Base-by-base conservation (phyloP, 64 coral and sea anemone genomes). In the Montipora foliosa region DNA sequence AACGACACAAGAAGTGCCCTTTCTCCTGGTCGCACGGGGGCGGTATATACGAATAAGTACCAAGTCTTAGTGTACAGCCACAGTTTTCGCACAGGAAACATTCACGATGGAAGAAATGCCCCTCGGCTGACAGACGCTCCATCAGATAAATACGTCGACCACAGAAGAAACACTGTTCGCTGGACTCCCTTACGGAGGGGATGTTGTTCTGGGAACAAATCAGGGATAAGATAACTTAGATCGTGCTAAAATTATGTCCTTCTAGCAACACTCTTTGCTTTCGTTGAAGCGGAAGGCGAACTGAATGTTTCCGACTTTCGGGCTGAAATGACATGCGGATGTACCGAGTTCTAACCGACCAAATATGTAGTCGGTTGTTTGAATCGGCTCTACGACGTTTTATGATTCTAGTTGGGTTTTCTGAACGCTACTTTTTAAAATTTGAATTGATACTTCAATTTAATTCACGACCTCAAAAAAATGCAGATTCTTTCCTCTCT, bases 121-220 rank as follows among this genome's bases (percentile, higher is more conserved):
- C 98, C 75, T 99, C 98, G 4, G 98, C 98, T 1, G 98, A 99
- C 17, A 99, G 25, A 21, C 95, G 84, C 71, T 99, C 98, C 87
- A 99, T 96, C 21, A 99, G 89, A 53, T 96, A 99, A 13, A 99
- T 87, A 37, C 89, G 87, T 3, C 94, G 89, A 37, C 92, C 81
- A 70, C 98, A 99, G 50, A 99, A 99, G 83, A 93, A 94, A 75
- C 98, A 99, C 58, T 96, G 93, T 72, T 99, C 98, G 82, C 98
- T 99, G 19, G 87, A 94, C 47, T 96, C 95, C 55, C 81, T 92
- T 4, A 51, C 8, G 15, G 78, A 79, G 20, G 90, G 90, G 50
- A 92, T n/a, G 47, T 85, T 89, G 73, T 77, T 89, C 70, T 77
- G 48, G 76, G 76, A 76, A 76, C 52, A 76, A 77, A 89, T 2